phyloP scores from a whole-genome alignment of 2,888 invertebrate genomes.

The Metacarcinus magister region DNA sequence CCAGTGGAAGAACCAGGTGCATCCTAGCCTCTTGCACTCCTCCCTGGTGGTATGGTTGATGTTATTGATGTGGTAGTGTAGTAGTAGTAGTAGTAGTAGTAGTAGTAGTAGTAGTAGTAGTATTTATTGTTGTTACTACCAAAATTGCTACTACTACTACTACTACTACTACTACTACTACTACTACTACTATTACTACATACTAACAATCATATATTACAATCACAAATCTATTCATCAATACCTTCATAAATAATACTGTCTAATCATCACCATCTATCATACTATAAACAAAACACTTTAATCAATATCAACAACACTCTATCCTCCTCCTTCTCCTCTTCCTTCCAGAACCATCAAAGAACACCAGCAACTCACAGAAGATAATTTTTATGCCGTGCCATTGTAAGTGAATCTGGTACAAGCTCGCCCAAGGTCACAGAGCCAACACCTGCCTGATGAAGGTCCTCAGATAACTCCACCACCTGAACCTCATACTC shows the following conservation, averaged over 20 bases:
- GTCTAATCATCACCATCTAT: neutral
- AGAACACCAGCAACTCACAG: neutral
- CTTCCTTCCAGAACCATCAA: neutral
- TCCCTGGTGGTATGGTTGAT: slow-evolving; percentile 26
- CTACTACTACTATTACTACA: neutral
- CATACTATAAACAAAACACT: no score
- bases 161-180: slow-evolving; percentile 40
- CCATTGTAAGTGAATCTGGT: neutral
- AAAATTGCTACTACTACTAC: slow-evolving; percentile 32
- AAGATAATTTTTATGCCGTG: neutral
- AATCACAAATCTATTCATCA: neutral
- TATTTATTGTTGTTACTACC: no score
- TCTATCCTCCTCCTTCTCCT: neutral
- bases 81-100: no score
- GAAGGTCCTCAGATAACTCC: neutral
- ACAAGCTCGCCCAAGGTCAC: slow-evolving; percentile 8
- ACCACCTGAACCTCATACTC: neutral
- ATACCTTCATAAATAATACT: neutral
- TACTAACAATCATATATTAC: neutral
- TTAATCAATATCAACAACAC: no score
- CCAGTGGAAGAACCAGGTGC: slow-evolving; percentile 55
- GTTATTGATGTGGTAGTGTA: no score
- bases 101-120: no score
- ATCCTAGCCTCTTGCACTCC: slow-evolving; percentile 49
- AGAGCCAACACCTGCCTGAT: neutral